Base-by-base conservation (phyloP, 2,113 vertebrate species). In the Chaetodon auriga region DNA sequence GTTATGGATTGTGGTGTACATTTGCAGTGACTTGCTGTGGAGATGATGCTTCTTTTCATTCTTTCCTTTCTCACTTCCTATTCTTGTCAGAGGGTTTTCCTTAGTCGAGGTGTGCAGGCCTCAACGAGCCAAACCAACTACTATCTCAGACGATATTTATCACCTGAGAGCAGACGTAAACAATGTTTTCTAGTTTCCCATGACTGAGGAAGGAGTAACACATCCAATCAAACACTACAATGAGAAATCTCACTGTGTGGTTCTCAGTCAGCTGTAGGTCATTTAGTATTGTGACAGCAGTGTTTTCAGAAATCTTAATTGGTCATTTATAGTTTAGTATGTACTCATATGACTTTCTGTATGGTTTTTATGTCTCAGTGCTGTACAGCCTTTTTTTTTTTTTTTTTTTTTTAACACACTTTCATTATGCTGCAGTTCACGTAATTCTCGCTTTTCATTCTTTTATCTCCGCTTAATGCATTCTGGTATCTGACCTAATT, bases 401-500 rank as follows among this genome's bases (percentile, higher is more conserved):
- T 30, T 30, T 30, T 30, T 30, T 30, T 77, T 82, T 75, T 78
- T 75, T 23, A 36, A 48, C 46, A 65, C 55, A 60, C 19, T 80
- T 64, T 71, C 25, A 78, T 76, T 75, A 68, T 51, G 16, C 53
- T 73, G 19, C 49, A 69, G n/a, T 88, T 71, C 58, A 57, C n/a
- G 36, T 15, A 82, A 84, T 64, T 74, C 49, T 83, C 69, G 86
- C 68, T 79, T 75, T 73, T 72, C 76, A 72, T 7, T 72, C 77
- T 76, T 69, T 78, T 63, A 81, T 83, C 69, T 72, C 71, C 3
- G 12, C 48, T 63, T 88, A 89, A 90, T 81, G 43, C 7, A 23
- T 87, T 87, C 63, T 68, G 43, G 53, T 86, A 81, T 82, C 60
- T 55, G 64, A 88, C 82, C 87, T 82, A 85, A 88, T 89, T 93